Percentiles rank a stretch among this genome's conserved stretches.
phyloP scores from a whole-genome alignment of 2,888 invertebrate genomes.

The Lycaena phlaeas region DNA sequence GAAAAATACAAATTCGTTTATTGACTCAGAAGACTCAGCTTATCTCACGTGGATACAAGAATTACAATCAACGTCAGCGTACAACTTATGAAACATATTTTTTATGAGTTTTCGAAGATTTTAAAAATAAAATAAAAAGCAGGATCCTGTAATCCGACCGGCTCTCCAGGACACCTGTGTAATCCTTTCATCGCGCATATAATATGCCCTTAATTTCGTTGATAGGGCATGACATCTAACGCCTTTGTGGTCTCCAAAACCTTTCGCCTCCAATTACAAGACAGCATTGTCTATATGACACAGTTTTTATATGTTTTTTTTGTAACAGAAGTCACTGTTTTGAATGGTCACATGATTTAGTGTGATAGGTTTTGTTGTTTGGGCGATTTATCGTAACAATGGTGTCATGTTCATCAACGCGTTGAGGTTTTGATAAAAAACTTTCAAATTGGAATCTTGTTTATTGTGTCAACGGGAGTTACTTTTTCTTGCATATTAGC shows the following conservation, averaged over 20 bases:
- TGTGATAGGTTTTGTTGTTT: constrained; percentile 51
- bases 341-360: constrained; percentile 66
- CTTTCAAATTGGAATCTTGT: constrained; percentile 17
- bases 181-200: constrained; percentile 62
- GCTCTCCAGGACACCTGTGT: constrained; percentile 59
- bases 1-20: too few relatives aligned
- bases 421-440: constrained; percentile 35
- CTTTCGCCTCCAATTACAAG: constrained; percentile 61
- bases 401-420: constrained; percentile 37
- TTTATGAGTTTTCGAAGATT: too few relatives aligned
- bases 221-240: constrained; percentile 68
- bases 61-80: too few relatives aligned
- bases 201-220: constrained; percentile 68
- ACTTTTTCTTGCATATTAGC: too few relatives aligned
- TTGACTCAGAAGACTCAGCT: too few relatives aligned
- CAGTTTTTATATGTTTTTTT: constrained; percentile 42
- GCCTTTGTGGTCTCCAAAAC: constrained; percentile 50
- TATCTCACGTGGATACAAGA: too few relatives aligned
- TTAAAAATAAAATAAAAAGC: neutral
- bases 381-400: constrained; percentile 50
- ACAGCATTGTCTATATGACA: constrained; percentile 62
- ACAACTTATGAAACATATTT: too few relatives aligned
- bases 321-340: constrained; percentile 45
- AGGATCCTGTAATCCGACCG: constrained; percentile 25
- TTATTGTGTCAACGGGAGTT: neutral